phyloP scores from a whole-genome alignment of 2,797 vertebrate species.

The Pseudochirops cupreus region DNA sequence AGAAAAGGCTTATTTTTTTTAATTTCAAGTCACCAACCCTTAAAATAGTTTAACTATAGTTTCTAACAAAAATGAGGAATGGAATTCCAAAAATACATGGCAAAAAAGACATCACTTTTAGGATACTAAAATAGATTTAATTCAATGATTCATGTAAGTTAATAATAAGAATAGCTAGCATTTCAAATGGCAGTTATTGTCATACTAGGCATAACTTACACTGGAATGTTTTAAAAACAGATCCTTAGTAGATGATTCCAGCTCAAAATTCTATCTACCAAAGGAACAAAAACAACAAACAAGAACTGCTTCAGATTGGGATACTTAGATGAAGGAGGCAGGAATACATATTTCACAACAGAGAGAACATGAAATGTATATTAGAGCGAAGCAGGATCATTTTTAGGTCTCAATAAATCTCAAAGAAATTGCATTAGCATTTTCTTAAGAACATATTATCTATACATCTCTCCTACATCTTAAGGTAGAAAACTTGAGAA shows the following conservation, averaged over 20 bases:
- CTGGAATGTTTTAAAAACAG: constrained; percentile 18
- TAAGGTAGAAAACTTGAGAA: no score
- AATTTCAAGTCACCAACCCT: not conserved
- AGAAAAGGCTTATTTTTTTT: not conserved
- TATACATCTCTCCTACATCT: not conserved
- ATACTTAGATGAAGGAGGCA: constrained; percentile 40
- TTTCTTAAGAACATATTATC: not conserved
- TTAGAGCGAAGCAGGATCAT: not conserved
- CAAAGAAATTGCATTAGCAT: constrained; percentile 18
- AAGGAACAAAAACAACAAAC: constrained; percentile 38
- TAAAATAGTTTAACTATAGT: not conserved
- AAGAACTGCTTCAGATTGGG: constrained; percentile 7
- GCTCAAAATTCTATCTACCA: constrained; percentile 6
- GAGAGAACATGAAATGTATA: constrained; percentile 20
- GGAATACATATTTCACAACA: constrained; percentile 1
- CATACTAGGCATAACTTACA: not conserved
- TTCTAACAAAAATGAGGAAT: not conserved
- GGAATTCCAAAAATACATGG: not conserved
- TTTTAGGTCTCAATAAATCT: constrained; percentile 23
- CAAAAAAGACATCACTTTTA: constrained; percentile 1
- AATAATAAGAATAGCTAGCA: not conserved
- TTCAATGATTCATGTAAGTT: not conserved
- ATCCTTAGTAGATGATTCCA: constrained; percentile 37
- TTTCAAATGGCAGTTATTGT: constrained; percentile 3
- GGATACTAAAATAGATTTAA: constrained; percentile 21